Conservation (phyloP, 2,797 vertebrate species). For the Lindbergichthys nudifrons region DNA sequence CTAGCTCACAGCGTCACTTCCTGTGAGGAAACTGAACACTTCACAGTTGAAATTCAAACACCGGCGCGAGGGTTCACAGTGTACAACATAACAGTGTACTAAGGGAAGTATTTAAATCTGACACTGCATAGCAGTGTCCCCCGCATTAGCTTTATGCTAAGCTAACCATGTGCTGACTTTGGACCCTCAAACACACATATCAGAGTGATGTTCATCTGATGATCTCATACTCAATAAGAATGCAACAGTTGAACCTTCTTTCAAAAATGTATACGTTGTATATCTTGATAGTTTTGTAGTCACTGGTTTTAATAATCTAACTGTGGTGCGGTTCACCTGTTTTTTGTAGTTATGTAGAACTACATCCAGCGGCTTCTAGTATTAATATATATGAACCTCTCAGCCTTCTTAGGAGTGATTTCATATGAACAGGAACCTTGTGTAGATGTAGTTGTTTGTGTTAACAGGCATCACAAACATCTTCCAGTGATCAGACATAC, state of each 20-base stretch:
- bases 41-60: no score
- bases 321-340: not conserved
- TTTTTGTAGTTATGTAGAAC: not conserved
- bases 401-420: not conserved
- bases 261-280: not conserved
- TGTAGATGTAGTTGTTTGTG: not conserved
- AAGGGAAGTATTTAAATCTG: no score
- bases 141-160: not conserved
- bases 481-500: constrained; percentile 70
- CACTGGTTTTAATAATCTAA: not conserved
- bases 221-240: not conserved
- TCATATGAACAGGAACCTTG: not conserved
- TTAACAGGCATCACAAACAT: constrained; percentile 6
- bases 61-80: no score
- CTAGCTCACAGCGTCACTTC: no score
- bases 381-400: not conserved
- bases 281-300: not conserved
- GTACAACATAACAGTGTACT: no score
- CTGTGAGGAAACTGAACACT: no score
- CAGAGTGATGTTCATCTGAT: not conserved
- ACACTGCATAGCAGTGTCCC: not conserved
- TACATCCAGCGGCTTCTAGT: not conserved
- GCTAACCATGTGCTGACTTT: not conserved
- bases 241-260: no score
- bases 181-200: not conserved